A percentile compares a stretch with the other conserved stretches of the same genome.
phyloP scores from a whole-genome alignment of 2,113 vertebrate genomes.

The Barbus barbus region DNA sequence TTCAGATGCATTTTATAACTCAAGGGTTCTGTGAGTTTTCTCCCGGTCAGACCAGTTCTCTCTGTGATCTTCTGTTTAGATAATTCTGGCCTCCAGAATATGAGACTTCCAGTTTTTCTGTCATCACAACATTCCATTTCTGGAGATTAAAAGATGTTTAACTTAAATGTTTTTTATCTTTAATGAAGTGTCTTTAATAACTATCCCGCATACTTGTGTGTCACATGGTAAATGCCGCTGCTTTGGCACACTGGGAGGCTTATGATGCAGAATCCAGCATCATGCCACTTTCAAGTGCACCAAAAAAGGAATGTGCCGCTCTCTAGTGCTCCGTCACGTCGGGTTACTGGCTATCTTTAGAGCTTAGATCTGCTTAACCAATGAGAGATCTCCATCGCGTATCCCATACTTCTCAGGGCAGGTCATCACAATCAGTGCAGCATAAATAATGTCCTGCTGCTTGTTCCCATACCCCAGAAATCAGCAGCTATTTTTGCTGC shows the following conservation, averaged over 20 bases:
- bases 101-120: constrained; percentile 20
- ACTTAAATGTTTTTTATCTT: background rate
- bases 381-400: constrained; percentile 46
- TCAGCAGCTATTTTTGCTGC: constrained; percentile 44
- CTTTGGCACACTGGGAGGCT: constrained; percentile 25
- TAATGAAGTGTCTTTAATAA: constrained; percentile 42
- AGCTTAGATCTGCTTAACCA: constrained; percentile 47
- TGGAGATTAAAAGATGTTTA: constrained; percentile 29
- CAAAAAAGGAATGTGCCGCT: constrained; percentile 57
- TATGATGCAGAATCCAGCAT: constrained; percentile 25
- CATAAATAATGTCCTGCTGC: constrained; percentile 34
- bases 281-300: constrained; percentile 51
- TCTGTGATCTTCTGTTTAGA: constrained; percentile 32
- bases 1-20: constrained; percentile 13
- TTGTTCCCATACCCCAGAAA: constrained; percentile 52
- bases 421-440: constrained; percentile 32
- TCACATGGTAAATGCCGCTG: constrained; percentile 24
- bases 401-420: constrained; percentile 39
- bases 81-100: background rate
- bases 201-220: background rate
- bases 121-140: constrained; percentile 37
- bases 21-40: background rate
- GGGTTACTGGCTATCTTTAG: constrained; percentile 52
- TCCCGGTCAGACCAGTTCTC: background rate
- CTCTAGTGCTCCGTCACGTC: constrained; percentile 47